A percentile compares a stretch with the other conserved stretches of the same genome.
Conservation (phyloP, 1,140 invertebrate genomes). For the Drosophila ambigua region DNA sequence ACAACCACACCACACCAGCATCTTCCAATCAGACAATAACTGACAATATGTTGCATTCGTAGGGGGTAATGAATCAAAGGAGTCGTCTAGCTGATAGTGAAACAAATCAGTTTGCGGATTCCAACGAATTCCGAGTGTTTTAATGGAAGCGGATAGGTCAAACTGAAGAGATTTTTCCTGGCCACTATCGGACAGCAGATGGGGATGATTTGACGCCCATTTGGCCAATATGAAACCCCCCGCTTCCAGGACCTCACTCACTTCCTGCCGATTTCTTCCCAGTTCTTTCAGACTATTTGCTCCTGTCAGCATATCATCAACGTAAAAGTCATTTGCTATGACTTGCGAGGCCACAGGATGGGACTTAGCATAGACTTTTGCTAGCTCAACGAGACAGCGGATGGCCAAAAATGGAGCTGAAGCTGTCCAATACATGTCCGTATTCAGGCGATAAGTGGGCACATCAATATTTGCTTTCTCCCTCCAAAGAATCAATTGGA, state of each 20-base stretch:
- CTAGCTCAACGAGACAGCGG: background rate
- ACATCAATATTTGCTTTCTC: background rate
- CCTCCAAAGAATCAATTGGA: slow-evolving; percentile 1
- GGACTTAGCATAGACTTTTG: background rate
- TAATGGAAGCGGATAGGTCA: no score
- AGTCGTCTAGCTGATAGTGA: no score
- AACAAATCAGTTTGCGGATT: no score
- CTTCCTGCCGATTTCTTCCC: background rate
- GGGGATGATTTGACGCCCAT: background rate
- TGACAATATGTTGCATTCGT: no score
- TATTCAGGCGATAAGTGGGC: background rate
- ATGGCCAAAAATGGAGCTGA: no score
- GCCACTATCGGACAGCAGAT: no score
- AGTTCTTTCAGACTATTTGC: background rate
- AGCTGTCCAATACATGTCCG: no score
- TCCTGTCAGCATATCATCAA: slow-evolving; percentile 2
- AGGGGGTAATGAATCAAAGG: no score
- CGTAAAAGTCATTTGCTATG: background rate
- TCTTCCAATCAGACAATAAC: no score
- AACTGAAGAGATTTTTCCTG: no score
- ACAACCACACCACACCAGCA: no score
- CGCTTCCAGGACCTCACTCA: background rate
- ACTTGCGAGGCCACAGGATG: background rate
- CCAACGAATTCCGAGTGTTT: no score
- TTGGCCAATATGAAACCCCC: background rate